Conservation (phyloP, 2,888 invertebrate genomes). For the Hyles lineata region DNA sequence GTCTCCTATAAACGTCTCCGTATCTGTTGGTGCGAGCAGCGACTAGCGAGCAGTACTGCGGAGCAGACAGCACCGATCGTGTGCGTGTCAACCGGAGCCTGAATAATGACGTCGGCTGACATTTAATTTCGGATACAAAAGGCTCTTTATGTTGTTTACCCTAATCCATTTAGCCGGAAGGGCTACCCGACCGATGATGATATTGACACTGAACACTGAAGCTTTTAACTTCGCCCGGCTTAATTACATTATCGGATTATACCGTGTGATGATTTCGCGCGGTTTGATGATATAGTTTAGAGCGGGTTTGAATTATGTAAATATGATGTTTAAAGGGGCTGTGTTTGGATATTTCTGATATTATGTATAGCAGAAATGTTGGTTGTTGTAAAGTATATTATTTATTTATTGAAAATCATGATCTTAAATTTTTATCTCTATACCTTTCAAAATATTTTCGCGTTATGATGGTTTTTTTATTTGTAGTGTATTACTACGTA, state of each 20-base stretch:
- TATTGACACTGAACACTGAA: conserved; percentile 63
- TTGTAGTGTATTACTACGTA: no score
- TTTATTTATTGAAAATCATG: no score
- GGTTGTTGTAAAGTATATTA: no score
- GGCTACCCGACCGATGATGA: conserved; percentile 49
- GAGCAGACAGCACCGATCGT: conserved; percentile 64
- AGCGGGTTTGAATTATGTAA: neutral
- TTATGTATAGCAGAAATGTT: no score
- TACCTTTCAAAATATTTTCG: no score
- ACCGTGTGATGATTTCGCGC: conserved; percentile 22
- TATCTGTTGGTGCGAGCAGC: conserved; percentile 46
- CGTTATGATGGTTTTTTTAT: no score
- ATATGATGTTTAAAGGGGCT: neutral
- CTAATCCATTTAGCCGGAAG: conserved; percentile 69
- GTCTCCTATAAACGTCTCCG: conserved; percentile 49
- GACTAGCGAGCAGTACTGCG: conserved; percentile 41
- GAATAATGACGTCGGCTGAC: conserved; percentile 82
- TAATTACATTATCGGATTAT: conserved; percentile 59
- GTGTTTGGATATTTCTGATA: no score
- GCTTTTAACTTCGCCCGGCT: conserved; percentile 60
- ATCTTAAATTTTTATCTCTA: no score
- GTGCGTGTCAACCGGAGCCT: conserved; percentile 72
- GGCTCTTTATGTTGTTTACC: conserved; percentile 82
- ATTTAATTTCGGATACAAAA: conserved; percentile 84
- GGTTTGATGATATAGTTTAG: conserved; percentile 15